A percentile compares a stretch with the other conserved stretches of the same genome.
Evolutionary conservation across 2,113 vertebrate species (phyloP).

Genomic region (Myanophis thanlyinensis): DNA sequence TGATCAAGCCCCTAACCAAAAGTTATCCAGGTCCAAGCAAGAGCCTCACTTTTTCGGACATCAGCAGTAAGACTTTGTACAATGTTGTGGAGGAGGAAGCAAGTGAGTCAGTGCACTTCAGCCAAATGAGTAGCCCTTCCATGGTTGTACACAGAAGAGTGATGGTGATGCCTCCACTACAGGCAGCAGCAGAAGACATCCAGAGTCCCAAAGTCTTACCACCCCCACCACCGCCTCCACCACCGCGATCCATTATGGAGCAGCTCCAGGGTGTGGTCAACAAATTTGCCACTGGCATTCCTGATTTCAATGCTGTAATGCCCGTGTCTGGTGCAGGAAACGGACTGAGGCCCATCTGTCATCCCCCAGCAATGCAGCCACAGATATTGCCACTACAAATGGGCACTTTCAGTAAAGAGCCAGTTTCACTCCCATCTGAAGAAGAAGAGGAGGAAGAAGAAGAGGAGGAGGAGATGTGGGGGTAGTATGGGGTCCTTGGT

Average conservation of each 20-base stretch:
- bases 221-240: constrained; percentile 58
- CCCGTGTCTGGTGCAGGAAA: constrained; percentile 56
- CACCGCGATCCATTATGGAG: constrained; percentile 67
- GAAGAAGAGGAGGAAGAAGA: constrained; percentile 75
- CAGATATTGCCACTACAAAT: constrained; percentile 72
- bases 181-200: constrained; percentile 61
- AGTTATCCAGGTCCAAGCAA: constrained; percentile 84
- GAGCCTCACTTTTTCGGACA: constrained; percentile 82
- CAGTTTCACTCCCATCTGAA: constrained; percentile 65
- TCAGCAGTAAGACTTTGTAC: constrained; percentile 84
- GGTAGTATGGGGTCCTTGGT: too few species aligned
- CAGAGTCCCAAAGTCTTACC: constrained; percentile 66
- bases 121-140: constrained; percentile 73
- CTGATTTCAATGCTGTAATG: constrained; percentile 73
- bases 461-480: constrained; percentile 55
- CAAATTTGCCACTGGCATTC: constrained; percentile 75
- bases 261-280: constrained; percentile 78
- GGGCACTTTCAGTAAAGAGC: constrained; percentile 73
- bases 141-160: constrained; percentile 77
- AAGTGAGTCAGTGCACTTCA: constrained; percentile 70
- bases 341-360: constrained; percentile 56
- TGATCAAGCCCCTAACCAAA: constrained; percentile 99
- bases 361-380: constrained; percentile 64
- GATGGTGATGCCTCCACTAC: constrained; percentile 51
- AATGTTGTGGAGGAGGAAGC: constrained; percentile 83